Evolutionary conservation across 1,140 invertebrate genomes (phyloP).

Genomic region (Calycopis cecrops): DNA sequence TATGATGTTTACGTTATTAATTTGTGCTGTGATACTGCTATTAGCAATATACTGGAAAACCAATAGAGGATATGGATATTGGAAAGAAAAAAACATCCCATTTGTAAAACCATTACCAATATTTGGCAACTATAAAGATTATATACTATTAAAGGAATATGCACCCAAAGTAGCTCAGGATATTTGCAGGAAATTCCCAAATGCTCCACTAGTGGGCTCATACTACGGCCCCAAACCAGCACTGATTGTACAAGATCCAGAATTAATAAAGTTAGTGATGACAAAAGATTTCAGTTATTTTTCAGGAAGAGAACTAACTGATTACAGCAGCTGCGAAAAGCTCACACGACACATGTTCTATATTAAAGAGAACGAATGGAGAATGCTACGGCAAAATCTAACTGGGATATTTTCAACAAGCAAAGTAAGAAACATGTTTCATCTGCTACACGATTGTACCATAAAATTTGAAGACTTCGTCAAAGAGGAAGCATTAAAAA

Average conservation of each 20-base stretch:
- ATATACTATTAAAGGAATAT: conserved; percentile 38
- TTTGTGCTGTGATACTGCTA: too few relatives aligned
- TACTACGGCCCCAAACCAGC: conserved; percentile 57
- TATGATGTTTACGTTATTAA: too few relatives aligned
- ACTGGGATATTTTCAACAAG: conserved; percentile 77
- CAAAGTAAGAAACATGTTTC: conserved; percentile 77
- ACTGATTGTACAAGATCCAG: conserved; percentile 61
- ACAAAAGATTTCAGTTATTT: conserved; percentile 75
- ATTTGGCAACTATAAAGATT: conserved; percentile 57
- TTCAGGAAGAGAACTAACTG: conserved; percentile 59
- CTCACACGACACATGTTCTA: conserved; percentile 51
- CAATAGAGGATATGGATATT: conserved; percentile 36
- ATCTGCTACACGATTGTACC: conserved; percentile 29
- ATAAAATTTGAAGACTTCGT: conserved; percentile 35
- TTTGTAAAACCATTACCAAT: conserved; percentile 43
- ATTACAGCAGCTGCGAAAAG: conserved; percentile 59
- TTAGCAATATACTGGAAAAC: too few relatives aligned
- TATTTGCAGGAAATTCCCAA: conserved; percentile 38
- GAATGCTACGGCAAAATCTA: conserved; percentile 73
- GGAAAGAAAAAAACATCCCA: conserved; percentile 49
- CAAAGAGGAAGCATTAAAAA: conserved; percentile 34
- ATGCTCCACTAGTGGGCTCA: conserved; percentile 53
- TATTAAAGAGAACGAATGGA: conserved; percentile 71
- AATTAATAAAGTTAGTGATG: conserved; percentile 67
- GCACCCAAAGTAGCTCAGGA: conserved; percentile 24